Evolutionary conservation across 1,140 invertebrate species (phyloP).

Genomic region (Eriosoma lanigerum): DNA sequence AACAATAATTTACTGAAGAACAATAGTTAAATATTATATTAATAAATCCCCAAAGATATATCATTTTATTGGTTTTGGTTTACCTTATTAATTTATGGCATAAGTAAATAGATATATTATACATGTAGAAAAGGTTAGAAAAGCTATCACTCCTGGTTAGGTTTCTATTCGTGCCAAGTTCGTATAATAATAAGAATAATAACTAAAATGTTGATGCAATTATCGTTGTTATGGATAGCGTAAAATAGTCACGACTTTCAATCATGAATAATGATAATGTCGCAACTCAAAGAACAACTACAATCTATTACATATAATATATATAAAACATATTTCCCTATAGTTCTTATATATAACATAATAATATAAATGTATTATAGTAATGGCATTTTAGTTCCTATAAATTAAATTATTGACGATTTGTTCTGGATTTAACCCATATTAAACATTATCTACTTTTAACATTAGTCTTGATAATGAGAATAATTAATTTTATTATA

Average conservation of each 20-base stretch:
- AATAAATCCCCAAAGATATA: background rate
- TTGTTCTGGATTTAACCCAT: background rate
- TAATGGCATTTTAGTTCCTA: background rate
- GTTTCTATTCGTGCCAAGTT: conserved; percentile 12
- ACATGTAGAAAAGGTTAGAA: background rate
- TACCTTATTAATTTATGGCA: too few species aligned
- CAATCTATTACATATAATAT: background rate
- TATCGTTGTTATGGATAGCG: background rate
- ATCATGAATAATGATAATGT: background rate
- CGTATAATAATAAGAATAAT: background rate
- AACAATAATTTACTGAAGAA: too few species aligned
- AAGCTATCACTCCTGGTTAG: background rate
- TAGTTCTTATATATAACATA: too few species aligned
- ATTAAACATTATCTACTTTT: too few species aligned
- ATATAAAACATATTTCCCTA: too few species aligned
- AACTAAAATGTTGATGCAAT: conserved; percentile 28
- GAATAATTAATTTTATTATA: too few species aligned
- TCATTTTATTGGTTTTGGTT: too few species aligned
- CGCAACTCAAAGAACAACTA: background rate
- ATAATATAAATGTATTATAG: background rate
- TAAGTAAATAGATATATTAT: too few species aligned
- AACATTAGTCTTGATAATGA: too few species aligned
- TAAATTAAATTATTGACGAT: background rate
- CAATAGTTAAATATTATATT: background rate
- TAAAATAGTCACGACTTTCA: conserved; percentile 28